Percentiles rank a stretch among this genome's conserved stretches.
Conservation (phyloP, 2,113 vertebrate genomes). For the Ictidomys tridecemlineatus region DNA sequence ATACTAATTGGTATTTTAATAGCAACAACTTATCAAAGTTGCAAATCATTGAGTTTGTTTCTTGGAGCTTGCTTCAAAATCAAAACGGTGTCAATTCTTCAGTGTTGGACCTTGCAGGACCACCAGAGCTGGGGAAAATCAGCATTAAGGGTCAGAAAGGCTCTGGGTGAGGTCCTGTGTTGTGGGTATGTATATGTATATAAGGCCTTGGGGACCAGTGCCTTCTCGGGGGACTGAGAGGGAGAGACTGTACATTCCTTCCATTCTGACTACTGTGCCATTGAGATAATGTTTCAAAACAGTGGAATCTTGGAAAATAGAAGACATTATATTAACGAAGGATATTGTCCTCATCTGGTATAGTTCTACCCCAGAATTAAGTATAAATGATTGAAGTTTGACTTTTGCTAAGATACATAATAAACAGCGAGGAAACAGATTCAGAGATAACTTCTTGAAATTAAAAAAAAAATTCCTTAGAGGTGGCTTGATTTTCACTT, state of each 20-base stretch:
- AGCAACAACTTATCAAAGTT: neutral
- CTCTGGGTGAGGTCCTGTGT: neutral
- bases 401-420: slow-evolving; percentile 49
- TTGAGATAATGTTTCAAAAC: neutral
- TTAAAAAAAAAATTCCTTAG: neutral
- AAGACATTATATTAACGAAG: slow-evolving; percentile 34
- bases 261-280: neutral
- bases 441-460: slow-evolving; percentile 13
- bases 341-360: slow-evolving; percentile 33
- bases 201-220: neutral
- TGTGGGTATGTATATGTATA: neutral
- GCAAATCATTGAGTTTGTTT: neutral
- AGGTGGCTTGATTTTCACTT: slow-evolving; percentile 73
- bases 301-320: neutral
- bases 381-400: slow-evolving; percentile 40
- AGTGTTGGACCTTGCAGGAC: neutral
- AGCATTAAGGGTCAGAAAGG: neutral
- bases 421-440: slow-evolving; percentile 41
- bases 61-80: slow-evolving; percentile 38
- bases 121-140: neutral
- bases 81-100: neutral
- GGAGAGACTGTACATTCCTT: neutral
- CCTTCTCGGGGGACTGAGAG: neutral
- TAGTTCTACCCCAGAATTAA: slow-evolving; percentile 17
- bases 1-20: slow-evolving; percentile 23